These are phyloP conservation scores for Chrosomus eos DNA, from an alignment of 2,797 vertebrate genomes.

Conservation along the genomic window DNA sequence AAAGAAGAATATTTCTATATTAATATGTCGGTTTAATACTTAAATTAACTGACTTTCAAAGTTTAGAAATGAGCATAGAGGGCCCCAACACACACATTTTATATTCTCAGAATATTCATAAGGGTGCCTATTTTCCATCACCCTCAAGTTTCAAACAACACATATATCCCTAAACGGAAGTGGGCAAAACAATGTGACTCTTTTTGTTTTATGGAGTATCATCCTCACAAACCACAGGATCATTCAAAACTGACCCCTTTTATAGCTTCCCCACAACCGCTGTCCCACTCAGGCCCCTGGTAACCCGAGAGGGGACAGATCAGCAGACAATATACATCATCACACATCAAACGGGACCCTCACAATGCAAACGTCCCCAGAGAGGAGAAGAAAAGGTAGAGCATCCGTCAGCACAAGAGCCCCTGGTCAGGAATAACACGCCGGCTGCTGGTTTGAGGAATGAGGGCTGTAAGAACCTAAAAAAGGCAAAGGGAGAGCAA, in stretches of 20 bases:
- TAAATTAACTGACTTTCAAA: background rate
- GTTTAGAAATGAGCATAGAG: background rate
- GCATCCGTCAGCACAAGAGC: constrained; percentile 37
- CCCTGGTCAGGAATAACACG: constrained; percentile 48
- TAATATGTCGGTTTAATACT: background rate
- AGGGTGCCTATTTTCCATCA: constrained; percentile 65
- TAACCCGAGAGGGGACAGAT: constrained; percentile 68
- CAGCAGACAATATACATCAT: constrained; percentile 70
- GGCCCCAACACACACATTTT: background rate
- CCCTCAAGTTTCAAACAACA: constrained; percentile 77
- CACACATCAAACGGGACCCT: constrained; percentile 69
- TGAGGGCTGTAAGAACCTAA: constrained; percentile 56
- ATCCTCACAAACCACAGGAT: constrained; percentile 71
- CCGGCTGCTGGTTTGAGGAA: constrained; percentile 60
- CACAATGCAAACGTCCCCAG: constrained; percentile 60
- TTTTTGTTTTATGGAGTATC: constrained; percentile 73
- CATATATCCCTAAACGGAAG: constrained; percentile 73
- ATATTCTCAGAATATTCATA: constrained; percentile 66
- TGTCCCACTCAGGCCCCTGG: constrained; percentile 35
- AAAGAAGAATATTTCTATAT: background rate
- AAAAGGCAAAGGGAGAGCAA: constrained; percentile 36
- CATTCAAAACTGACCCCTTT: constrained; percentile 41
- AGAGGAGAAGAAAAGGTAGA: constrained; percentile 50
- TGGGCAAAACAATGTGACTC: constrained; percentile 68
- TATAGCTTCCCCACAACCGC: constrained; percentile 15